Conservation (phyloP, 1,140 invertebrate species). For the Anastrepha ludens region DNA sequence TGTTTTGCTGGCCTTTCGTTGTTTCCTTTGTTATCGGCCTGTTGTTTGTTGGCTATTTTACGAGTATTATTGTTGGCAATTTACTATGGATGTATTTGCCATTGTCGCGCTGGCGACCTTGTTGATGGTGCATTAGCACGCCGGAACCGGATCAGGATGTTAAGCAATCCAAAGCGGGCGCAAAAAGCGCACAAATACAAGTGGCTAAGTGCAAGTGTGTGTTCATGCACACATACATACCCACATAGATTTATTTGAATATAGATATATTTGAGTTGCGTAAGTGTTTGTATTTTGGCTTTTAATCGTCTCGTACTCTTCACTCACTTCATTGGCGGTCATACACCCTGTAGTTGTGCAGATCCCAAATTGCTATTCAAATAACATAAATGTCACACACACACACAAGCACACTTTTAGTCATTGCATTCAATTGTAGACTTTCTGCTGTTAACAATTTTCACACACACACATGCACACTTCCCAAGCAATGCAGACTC, state of each 20-base stretch:
- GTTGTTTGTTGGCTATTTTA: slow-evolving; percentile 26
- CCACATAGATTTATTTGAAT: background rate
- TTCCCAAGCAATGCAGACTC: background rate
- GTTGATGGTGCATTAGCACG: slow-evolving; percentile 40
- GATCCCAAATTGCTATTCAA: slow-evolving; percentile 29
- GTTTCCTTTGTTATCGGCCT: background rate
- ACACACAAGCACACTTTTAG: background rate
- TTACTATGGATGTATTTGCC: background rate
- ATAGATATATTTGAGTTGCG: background rate
- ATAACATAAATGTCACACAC: background rate
- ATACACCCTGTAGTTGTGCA: background rate
- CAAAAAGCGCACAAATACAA: background rate
- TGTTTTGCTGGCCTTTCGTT: background rate
- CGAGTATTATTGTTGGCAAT: slow-evolving; percentile 39
- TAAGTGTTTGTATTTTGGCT: slow-evolving; percentile 5
- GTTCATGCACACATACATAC: background rate
- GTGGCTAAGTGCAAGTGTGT: background rate
- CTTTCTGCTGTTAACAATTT: background rate
- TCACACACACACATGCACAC: background rate
- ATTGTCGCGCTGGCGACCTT: slow-evolving; percentile 7
- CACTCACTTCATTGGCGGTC: background rate
- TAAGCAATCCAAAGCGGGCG: background rate
- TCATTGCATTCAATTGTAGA: background rate
- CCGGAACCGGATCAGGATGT: slow-evolving; percentile 38
- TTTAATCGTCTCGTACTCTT: background rate